A percentile compares a stretch with the other conserved stretches of the same genome.
These are phyloP conservation scores for Sinelater perroti DNA, from an alignment of 2,888 invertebrate species.

Conservation along the genomic window DNA sequence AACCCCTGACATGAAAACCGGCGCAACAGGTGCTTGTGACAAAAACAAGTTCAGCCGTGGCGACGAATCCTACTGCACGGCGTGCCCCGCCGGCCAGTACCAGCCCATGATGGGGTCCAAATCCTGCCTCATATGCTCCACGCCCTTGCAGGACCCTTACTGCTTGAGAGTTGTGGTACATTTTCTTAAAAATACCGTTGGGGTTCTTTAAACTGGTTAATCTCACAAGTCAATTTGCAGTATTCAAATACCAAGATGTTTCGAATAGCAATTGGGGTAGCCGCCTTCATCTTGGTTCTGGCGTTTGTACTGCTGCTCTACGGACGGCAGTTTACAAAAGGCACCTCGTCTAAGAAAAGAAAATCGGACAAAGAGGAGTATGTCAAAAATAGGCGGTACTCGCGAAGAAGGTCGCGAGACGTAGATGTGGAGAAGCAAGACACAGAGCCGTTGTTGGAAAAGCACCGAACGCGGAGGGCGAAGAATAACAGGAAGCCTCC, in stretches of 20 bases:
- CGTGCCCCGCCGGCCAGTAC: constrained; percentile 56
- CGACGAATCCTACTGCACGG: constrained; percentile 53
- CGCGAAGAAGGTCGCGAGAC: constrained; percentile 22
- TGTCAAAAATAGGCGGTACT: constrained; percentile 7
- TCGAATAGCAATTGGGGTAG: constrained; percentile 27
- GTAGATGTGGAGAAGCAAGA: constrained; percentile 41
- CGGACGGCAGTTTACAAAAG: constrained; percentile 9
- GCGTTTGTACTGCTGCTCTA: constrained; percentile 19
- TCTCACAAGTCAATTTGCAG: constrained; percentile 23
- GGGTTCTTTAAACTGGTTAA: too few species aligned
- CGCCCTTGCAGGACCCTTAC: constrained; percentile 54
- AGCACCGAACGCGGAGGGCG: constrained; percentile 16
- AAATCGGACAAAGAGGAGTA: constrained; percentile 9
- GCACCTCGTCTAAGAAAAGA: neutral
- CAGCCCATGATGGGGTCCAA: constrained; percentile 56
- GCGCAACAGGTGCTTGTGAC: constrained; percentile 55
- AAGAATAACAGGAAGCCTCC: constrained; percentile 37
- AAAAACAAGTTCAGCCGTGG: constrained; percentile 55
- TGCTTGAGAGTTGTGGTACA: constrained; percentile 32
- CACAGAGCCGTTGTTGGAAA: constrained; percentile 28
- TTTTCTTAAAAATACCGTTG: neutral
- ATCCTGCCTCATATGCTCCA: constrained; percentile 54
- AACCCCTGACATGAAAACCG: neutral
- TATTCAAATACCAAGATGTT: constrained; percentile 33
- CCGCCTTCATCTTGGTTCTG: constrained; percentile 17